A percentile compares a stretch with the other conserved stretches of the same genome.
Evolutionary conservation across 2,888 invertebrate genomes (phyloP).

Genomic region (Ennomos quercinarius): DNA sequence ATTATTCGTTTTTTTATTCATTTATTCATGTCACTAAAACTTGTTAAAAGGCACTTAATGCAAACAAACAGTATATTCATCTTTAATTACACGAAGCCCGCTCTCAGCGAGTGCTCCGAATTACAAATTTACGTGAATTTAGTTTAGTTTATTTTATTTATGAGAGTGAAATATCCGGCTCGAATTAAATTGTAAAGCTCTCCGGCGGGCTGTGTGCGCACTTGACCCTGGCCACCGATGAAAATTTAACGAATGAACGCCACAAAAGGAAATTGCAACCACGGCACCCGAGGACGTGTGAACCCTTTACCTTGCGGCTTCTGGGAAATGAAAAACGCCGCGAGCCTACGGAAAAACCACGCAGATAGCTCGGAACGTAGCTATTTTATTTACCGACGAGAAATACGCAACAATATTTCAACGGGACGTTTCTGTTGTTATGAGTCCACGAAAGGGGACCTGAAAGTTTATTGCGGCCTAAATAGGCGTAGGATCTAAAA

Average conservation of each 20-base stretch:
- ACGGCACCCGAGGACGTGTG: conserved; percentile 54
- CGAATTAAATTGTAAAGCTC: conserved; percentile 65
- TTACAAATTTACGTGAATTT: conserved; percentile 59
- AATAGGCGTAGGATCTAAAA: conserved; percentile 62
- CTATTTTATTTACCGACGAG: conserved; percentile 45
- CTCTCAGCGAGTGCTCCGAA: conserved; percentile 47
- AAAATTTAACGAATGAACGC: conserved; percentile 73
- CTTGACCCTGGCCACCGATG: conserved; percentile 64
- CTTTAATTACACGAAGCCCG: conserved; percentile 47
- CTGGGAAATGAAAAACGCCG: conserved; percentile 53
- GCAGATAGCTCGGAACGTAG: conserved; percentile 39
- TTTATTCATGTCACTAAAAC: conserved; percentile 1
- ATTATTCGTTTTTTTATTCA: conserved; percentile 3
- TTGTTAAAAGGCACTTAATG: conserved; percentile 8
- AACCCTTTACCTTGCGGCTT: conserved; percentile 61
- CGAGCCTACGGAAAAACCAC: conserved; percentile 45
- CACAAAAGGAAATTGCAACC: conserved; percentile 72
- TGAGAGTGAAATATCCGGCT: conserved; percentile 58
- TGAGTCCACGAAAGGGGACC: conserved; percentile 47
- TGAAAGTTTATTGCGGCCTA: conserved; percentile 60
- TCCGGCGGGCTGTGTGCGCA: conserved; percentile 47
- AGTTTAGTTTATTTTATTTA: conserved; percentile 64
- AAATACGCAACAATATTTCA: conserved; percentile 37
- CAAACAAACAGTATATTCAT: conserved; percentile 42
- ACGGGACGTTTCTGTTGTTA: conserved; percentile 37